Base-by-base conservation (phyloP, 2,888 invertebrate genomes). In the Heliothis peltigera region DNA sequence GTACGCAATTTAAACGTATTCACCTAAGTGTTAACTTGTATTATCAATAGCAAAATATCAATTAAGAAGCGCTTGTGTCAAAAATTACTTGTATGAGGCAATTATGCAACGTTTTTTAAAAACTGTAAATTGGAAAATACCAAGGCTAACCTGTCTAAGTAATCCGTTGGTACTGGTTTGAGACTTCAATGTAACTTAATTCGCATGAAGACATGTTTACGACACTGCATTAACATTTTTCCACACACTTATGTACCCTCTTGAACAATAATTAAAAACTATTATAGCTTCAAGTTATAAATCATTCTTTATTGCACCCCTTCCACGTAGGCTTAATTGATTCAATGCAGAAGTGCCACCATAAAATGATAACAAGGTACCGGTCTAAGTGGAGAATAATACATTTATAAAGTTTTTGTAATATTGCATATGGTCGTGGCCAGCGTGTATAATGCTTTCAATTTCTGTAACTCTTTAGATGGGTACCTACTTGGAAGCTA, bases 231-330 rank as follows among this genome's bases (percentile, higher is more conserved):
- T 70, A 74, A 63, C 55, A 79, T 71, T 63, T 65, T 66, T 79
- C 69, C 69, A 75, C 62, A 68, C 64, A 75, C 59, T 63, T 60
- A 61, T 48, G 64, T 75, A 81, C 82, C 87, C 86, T 87, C 89
- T 89, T 86, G 87, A 89, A 91, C 85, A 86, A 87, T 92, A 92
- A 93, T 93, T 93, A 91, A 91, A 92, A 89, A 86, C 87, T 91
- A 92, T 93, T 92, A 92, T 90, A 82, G 84, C 77, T 58, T 80
- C 65, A 49, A 68, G 81, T 79, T 75, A 90, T 93, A 92, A 92
- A 94, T 93, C 93, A 92, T 89, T 81, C 87, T 92, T 90, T 91
- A 90, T 86, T 82, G 84, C 87, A 89, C 89, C 92, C 92, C 87
- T 90, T 90, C 89, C 84, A 86, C 80, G 82, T 81, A 72, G 75